A percentile compares a stretch with the other conserved stretches of the same genome.
phyloP scores from a whole-genome alignment of 2,113 vertebrate species.

The Callipepla squamata region DNA sequence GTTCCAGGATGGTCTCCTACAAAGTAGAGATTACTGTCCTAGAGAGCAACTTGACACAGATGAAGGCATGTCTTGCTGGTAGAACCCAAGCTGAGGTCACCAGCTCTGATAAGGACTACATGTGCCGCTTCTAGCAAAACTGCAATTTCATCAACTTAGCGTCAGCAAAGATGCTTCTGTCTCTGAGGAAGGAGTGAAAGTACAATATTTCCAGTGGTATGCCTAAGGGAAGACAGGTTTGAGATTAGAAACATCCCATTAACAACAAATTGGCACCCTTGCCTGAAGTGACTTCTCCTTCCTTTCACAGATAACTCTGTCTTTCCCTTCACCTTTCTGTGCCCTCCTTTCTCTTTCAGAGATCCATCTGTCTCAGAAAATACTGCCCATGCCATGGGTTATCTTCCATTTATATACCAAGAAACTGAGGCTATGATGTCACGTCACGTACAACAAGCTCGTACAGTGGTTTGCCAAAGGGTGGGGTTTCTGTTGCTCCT shows the following conservation, averaged over 20 bases:
- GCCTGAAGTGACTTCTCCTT: neutral
- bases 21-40: neutral
- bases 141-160: slow-evolving; percentile 2
- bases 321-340: neutral
- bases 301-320: neutral
- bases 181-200: slow-evolving; percentile 10
- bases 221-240: slow-evolving; percentile 41
- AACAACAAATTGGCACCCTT: neutral
- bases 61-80: neutral
- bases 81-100: neutral
- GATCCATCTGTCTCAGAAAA: neutral
- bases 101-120: neutral
- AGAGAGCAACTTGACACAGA: neutral
- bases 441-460: neutral
- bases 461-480: neutral
- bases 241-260: slow-evolving; percentile 30
- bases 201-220: slow-evolving; percentile 17
- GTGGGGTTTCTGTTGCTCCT: neutral
- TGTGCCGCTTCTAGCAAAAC: neutral
- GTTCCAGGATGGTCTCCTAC: neutral
- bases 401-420: neutral
- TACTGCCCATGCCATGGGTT: neutral
- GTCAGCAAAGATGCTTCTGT: slow-evolving; percentile 44
- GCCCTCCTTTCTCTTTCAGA: neutral
- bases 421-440: neutral